Evolutionary conservation across 2,797 vertebrate genomes (phyloP), one percentile per base, ranked within the genome.

Genomic region (Halcyon badia): DNA sequence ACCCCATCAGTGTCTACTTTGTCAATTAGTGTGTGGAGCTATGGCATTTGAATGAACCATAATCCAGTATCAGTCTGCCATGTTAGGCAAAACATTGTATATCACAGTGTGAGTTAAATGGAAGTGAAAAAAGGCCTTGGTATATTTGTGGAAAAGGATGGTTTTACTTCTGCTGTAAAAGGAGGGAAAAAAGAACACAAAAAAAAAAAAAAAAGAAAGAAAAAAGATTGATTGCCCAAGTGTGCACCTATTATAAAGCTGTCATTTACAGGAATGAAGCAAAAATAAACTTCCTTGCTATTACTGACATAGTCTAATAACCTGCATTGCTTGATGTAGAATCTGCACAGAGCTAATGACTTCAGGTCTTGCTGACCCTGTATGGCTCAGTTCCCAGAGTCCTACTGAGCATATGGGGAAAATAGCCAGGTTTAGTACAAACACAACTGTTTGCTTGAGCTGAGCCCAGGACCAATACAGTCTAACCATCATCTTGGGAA

Each of bases 361-460:
- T 89, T 81, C 65, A 31, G 91, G 94, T 94, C 96, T 96, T 89
- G 62, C 95, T 93, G 91, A 93, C 82, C 96, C 68, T 65, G 31
- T 57, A 37, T 94, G 95, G 97, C 96, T 97, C 83, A 68, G 78
- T 97, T 97, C 96, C 96, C 97, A 77, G 91, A 90, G 95, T 92
- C 92, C 94, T 91, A 90, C 86, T 41, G 76, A 97, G 79, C 95
- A 93, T 75, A 94, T 89, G 94, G 90, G 96, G 90, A 97, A 95
- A 96, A 96, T 68, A 96, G 92, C 91, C 96, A 96, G 94, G 83
- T 96, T 97, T 96, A 95, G 95, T 96, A 91, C 83, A 97, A 97
- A 96, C 94, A 97, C 91, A 98, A 98, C 98, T 96, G 95, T 97
- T 98, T 97, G 60, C 93, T 96, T 86, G 95, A 89, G 91, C 95